phyloP scores from a whole-genome alignment of 2,113 vertebrate species.

The Microtus pennsylvanicus region DNA sequence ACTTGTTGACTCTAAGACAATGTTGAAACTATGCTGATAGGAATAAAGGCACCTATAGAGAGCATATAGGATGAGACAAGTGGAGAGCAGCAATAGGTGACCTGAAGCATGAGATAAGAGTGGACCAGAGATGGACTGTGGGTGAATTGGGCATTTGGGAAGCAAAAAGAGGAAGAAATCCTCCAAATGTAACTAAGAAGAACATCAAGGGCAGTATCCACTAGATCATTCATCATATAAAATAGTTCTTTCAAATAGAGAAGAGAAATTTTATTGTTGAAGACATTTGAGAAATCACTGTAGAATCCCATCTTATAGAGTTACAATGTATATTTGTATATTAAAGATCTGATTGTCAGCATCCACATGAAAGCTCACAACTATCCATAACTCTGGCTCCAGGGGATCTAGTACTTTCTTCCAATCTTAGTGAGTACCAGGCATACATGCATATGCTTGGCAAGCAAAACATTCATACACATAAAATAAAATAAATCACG shows the following conservation, averaged over 20 bases:
- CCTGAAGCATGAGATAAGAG: not conserved
- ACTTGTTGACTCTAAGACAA: slow-evolving; percentile 2
- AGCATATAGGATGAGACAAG: not conserved
- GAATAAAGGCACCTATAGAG: not conserved
- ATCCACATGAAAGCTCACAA: not conserved
- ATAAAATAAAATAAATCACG: not conserved
- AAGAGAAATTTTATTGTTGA: not conserved
- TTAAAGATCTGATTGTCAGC: not conserved
- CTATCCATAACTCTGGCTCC: not conserved
- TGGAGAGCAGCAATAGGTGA: not conserved
- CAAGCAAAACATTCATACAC: not conserved
- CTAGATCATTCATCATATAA: not conserved
- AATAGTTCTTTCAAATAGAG: slow-evolving; percentile 41
- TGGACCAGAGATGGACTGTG: slow-evolving; percentile 16
- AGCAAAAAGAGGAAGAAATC: not conserved
- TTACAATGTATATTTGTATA: not conserved
- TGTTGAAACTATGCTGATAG: not conserved
- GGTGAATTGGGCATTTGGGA: slow-evolving; percentile 29
- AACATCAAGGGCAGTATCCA: slow-evolving; percentile 8
- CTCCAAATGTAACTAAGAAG: slow-evolving; percentile 46
- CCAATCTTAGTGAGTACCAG: not conserved
- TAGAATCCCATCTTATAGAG: not conserved
- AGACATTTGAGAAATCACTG: not conserved
- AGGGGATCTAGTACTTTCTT: not conserved
- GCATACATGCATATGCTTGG: not conserved